Base-by-base conservation (phyloP, 1,140 invertebrate genomes). In the Chrysoperla carnea region DNA sequence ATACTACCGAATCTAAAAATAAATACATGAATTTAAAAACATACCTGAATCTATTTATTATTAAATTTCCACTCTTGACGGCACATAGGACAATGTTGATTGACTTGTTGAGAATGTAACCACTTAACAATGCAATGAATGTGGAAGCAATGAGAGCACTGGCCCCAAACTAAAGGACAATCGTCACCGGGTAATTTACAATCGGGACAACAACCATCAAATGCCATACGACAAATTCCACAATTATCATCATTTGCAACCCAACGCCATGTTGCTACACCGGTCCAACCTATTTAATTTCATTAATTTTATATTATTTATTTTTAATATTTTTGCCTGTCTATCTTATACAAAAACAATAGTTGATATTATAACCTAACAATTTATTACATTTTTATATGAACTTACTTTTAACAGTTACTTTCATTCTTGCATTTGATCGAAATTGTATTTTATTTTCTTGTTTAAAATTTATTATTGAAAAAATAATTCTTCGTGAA, bases 101-200 rank as follows among this genome's bases (percentile, higher is more conserved):
- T 86, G 37, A 85, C 77, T 58, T 91, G 85, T 66, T 97, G 93
- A 12, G 92, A 88, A 56, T 96, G 89, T 33, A 98, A 70, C 95
- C 95, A 99, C 75, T 98, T 98, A 63, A 95, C 90, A 56, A 99
- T 99, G 63, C 95, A 99, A 64, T 99, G 95, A 61, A 98, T 97
- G 61, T 99, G 95, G 63, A 99, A 99, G 67, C 93, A 96, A 68
- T 99, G 95, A 1, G 90, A 93, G 64, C 95, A 99, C 54, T 91
- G 80, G 46, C 95, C 94, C 91, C 93, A 96, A 47, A 97, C 94
- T 58, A 99, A 65, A 12, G 95, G 94, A 64, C 94, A 99, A 63
- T 97, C 92, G 68, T 98, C 94, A 40, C 95, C 95, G 31, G 95
- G 93, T 51, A 94, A 71, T 69, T 95, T 94, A 66, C 95, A 99